phyloP scores from a whole-genome alignment of 1,140 invertebrate genomes.

The Cylas formicarius region DNA sequence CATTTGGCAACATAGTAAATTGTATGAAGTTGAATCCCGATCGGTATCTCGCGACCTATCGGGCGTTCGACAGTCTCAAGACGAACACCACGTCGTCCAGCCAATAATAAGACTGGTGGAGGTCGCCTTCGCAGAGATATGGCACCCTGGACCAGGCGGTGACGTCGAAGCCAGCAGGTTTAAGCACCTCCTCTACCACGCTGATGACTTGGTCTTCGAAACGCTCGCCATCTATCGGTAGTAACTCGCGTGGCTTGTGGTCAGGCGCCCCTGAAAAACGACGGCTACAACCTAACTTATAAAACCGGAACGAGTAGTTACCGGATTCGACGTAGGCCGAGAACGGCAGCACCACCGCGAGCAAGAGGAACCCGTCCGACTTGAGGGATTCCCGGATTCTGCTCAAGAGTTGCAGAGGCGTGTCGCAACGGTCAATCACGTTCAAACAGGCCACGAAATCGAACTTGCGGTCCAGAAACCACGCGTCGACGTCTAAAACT shows the following conservation, averaged over 20 bases:
- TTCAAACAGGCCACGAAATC: conserved; percentile 83
- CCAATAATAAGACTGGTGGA: conserved; percentile 86
- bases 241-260: conserved; percentile 64
- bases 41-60: too few relatives aligned
- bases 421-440: conserved; percentile 81
- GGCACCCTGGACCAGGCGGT: conserved; percentile 75
- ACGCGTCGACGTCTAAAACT: conserved; percentile 67
- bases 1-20: too few relatives aligned
- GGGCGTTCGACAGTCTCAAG: conserved; percentile 41
- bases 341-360: conserved; percentile 84
- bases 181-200: conserved; percentile 62
- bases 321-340: conserved; percentile 83
- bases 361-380: conserved; percentile 61
- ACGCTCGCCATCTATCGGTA: conserved; percentile 58
- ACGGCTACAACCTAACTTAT: neutral
- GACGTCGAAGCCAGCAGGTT: conserved; percentile 64
- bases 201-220: conserved; percentile 75
- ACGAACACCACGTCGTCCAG: conserved; percentile 81
- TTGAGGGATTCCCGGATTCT: conserved; percentile 59
- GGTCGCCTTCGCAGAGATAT: conserved; percentile 90
- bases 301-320: conserved; percentile 26
- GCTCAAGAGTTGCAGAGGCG: conserved; percentile 64
- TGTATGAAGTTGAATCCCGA: too few relatives aligned
- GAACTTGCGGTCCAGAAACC: conserved; percentile 58
- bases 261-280: conserved; percentile 48